Conservation (phyloP, 2,888 invertebrate genomes). For the Hesperia comma region DNA sequence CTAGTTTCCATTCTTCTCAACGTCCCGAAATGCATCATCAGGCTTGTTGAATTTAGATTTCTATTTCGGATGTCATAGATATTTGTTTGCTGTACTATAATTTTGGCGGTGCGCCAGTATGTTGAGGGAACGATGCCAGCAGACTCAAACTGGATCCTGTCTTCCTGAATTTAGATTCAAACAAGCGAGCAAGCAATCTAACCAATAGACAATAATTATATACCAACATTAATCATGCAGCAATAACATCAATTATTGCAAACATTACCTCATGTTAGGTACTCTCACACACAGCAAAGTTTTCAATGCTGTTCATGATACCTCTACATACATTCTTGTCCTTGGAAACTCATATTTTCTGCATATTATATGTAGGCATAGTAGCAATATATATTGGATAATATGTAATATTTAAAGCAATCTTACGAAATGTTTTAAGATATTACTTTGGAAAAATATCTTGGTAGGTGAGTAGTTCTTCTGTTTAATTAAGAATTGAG, state of each 20-base stretch:
- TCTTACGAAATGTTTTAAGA: too few relatives aligned
- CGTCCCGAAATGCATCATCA: neutral
- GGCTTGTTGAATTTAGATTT: neutral
- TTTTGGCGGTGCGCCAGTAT: neutral
- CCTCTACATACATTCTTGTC: neutral
- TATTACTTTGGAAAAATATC: neutral
- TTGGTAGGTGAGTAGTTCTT: neutral
- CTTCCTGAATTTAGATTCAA: constrained; percentile 24
- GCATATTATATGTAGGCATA: neutral
- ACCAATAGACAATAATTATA: constrained; percentile 7
- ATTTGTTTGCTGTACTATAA: neutral
- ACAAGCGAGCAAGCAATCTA: constrained; percentile 34
- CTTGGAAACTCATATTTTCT: neutral
- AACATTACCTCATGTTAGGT: constrained; percentile 14
- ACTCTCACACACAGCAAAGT: neutral
- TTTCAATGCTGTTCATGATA: neutral
- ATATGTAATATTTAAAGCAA: neutral
- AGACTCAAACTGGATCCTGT: neutral
- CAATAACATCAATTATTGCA: constrained; percentile 14
- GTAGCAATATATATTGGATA: neutral
- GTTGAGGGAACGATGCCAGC: neutral
- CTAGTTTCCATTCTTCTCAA: neutral
- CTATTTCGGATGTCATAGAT: neutral
- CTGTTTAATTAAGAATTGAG: neutral
- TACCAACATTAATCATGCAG: constrained; percentile 24